Conservation (phyloP, 2,113 vertebrate species). For the Garra rufa region DNA sequence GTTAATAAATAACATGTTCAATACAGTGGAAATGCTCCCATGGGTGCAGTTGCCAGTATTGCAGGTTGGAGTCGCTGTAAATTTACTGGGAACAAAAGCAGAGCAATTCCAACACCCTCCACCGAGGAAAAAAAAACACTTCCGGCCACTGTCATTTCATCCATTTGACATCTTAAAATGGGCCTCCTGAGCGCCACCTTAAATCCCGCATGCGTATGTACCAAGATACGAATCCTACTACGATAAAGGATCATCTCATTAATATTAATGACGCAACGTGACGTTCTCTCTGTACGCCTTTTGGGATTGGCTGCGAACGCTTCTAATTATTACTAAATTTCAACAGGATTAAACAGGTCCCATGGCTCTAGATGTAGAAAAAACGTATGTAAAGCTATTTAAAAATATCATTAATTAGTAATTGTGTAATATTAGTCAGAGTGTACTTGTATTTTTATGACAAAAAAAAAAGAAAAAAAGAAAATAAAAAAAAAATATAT, state of each 20-base stretch:
- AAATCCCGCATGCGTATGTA: constrained; percentile 63
- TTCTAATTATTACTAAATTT: neutral
- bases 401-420: neutral
- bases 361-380: neutral
- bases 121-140: constrained; percentile 52
- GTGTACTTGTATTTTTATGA: too few relatives aligned
- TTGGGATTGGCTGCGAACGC: neutral
- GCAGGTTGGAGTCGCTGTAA: neutral
- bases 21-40: constrained; percentile 42
- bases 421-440: too few relatives aligned
- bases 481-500: too few relatives aligned
- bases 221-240: constrained; percentile 69
- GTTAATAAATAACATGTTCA: constrained; percentile 1
- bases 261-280: constrained; percentile 20
- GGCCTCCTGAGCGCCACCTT: constrained; percentile 57
- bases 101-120: constrained; percentile 56
- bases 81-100: neutral
- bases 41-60: neutral
- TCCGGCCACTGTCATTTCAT: constrained; percentile 61
- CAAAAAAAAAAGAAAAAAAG: too few relatives aligned
- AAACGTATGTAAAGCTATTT: neutral
- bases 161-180: constrained; percentile 62
- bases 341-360: neutral
- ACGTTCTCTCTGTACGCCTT: neutral
- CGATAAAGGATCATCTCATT: neutral